These are phyloP conservation scores for Vulpes lagopus DNA, from an alignment of 2,113 vertebrate species.

Conservation along the genomic window DNA sequence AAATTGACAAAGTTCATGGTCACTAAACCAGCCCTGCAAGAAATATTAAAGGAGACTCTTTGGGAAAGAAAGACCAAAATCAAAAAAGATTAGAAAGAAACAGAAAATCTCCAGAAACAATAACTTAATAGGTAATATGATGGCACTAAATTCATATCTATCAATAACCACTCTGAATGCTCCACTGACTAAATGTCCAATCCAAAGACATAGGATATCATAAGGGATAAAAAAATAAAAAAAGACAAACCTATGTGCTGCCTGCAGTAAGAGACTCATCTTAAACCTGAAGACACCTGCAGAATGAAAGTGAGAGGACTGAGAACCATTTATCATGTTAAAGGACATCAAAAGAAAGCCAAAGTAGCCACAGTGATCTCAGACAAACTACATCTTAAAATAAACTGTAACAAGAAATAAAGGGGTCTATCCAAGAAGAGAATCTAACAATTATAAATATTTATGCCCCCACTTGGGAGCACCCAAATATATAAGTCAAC, in stretches of 20 bases:
- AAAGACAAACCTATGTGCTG: background rate
- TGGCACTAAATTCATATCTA: background rate
- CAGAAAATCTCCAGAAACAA: background rate
- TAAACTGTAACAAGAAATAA: background rate
- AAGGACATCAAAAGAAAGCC: background rate
- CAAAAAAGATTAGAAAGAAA: background rate
- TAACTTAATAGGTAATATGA: background rate
- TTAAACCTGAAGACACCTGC: background rate
- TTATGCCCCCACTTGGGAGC: background rate
- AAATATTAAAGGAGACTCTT: background rate
- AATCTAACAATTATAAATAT: background rate
- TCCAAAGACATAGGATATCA: background rate
- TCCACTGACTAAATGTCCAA: background rate
- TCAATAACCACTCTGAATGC: background rate
- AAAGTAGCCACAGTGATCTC: background rate
- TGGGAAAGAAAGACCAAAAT: background rate
- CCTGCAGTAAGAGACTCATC: background rate
- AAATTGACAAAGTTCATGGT: background rate
- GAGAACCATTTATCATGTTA: background rate
- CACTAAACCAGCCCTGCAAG: background rate
- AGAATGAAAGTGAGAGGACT: background rate
- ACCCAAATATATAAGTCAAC: background rate
- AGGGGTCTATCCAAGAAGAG: background rate
- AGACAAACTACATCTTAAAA: background rate
- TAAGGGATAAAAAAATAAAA: background rate